Evolutionary conservation across 2,113 vertebrate species (phyloP).

Genomic region (Bungarus multicinctus): DNA sequence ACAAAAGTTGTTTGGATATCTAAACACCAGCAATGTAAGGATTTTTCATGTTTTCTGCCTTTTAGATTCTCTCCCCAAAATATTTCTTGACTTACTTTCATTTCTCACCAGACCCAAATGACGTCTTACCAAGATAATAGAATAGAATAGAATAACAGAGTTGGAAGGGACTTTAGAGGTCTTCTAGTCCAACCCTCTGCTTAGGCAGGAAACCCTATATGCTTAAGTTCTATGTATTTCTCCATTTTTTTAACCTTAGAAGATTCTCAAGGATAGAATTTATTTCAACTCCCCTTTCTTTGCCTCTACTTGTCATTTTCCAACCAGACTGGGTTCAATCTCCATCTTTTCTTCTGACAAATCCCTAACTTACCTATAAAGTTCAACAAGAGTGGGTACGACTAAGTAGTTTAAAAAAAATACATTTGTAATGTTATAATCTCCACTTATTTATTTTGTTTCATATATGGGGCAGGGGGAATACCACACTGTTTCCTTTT

Average conservation of each 20-base stretch:
- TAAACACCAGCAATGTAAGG: neutral
- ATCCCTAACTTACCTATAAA: neutral
- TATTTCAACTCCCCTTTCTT: neutral
- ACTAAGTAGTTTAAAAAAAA: neutral
- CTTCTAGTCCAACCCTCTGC: too few relatives aligned
- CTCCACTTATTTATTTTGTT: constrained; percentile 38
- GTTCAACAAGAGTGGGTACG: neutral
- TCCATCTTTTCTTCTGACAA: neutral
- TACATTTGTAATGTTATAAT: constrained; percentile 38
- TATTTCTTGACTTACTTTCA: neutral
- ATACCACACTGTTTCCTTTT: constrained; percentile 11
- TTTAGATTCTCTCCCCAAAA: neutral
- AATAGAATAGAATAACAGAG: too few relatives aligned
- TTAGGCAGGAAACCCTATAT: neutral
- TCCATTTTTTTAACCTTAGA: neutral
- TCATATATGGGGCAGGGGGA: neutral
- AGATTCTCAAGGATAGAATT: neutral
- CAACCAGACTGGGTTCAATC: neutral
- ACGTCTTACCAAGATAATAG: neutral
- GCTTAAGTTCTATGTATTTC: neutral
- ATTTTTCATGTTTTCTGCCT: neutral
- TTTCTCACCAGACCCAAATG: neutral
- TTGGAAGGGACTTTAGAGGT: too few relatives aligned
- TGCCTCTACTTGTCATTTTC: neutral
- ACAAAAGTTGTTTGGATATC: neutral